Base-by-base conservation (phyloP, 2,113 vertebrate species). In the Heterotis niloticus region DNA sequence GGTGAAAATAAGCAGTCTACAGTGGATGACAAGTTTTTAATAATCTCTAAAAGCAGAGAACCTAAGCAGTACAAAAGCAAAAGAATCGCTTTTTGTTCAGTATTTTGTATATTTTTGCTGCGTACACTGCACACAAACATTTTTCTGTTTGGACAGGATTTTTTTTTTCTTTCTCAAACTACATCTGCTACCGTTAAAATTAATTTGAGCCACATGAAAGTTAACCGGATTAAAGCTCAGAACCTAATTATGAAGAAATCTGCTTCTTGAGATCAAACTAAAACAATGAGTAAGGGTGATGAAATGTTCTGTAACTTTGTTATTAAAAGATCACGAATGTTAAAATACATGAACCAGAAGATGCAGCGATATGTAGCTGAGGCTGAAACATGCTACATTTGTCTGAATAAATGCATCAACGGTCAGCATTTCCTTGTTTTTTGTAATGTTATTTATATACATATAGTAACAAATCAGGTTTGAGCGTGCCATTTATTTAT, bases 121-220 rank as follows among this genome's bases (percentile, higher is more conserved):
- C 54, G 0, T 5, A 28, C 26, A 74, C 71, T 57, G 71, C 57
- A 74, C 57, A 74, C 54, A 24, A 14, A 28, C 52, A 74, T 74
- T 74, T 54, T 51, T 23, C 56, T 57, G 13, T 74, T 72, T 26
- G 3, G 13, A 20, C 23, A 72, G 54, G 34, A 54, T 72, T 74
- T 74, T 73, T 74, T n/a, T n/a, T n/a, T n/a, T n/a, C n/a, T n/a
- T n/a, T n/a, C n/a, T n/a, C n/a, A n/a, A n/a, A 11, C 71, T 74
- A n/a, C 71, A 74, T 74, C 71, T 74, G 71, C 28, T 74, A 59
- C 54, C 26, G 57, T 74, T 74, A 57, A 74, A 29, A 74, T 74
- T 56, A 74, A 74, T 74, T 74, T 74, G 71, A 74, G 13, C 54
- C 71, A 74, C 54, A 57, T 74, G 71, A 74, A 74, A 74, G 54